Percentiles rank a stretch among this genome's conserved stretches.
These are phyloP conservation scores for Lutraria rhynchaena DNA, from an alignment of 1,140 invertebrate species.

Conservation along the genomic window DNA sequence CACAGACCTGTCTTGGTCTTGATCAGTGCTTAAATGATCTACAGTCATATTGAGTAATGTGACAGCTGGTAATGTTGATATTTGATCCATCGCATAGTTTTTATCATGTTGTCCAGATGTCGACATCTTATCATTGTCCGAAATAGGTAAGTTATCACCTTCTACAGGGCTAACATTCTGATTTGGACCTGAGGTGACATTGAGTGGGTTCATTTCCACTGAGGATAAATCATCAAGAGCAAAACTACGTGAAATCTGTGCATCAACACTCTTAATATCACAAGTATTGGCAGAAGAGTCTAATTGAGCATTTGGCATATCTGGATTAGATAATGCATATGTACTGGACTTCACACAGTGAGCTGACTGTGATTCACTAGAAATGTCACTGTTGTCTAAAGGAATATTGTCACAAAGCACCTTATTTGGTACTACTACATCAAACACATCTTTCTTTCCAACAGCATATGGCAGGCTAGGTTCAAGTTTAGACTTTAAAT, in stretches of 20 bases:
- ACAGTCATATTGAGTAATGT: no score
- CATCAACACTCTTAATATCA: no score
- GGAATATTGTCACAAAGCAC: neutral
- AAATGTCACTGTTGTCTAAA: neutral
- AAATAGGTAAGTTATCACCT: no score
- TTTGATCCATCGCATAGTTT: no score
- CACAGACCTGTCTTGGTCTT: conserved; percentile 5
- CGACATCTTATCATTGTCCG: no score
- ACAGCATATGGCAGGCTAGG: neutral
- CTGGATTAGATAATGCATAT: neutral
- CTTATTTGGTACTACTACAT: neutral
- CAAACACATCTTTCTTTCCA: conserved; percentile 16
- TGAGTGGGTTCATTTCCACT: neutral
- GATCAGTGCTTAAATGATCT: conserved; percentile 4
- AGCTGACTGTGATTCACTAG: neutral
- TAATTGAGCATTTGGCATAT: no score
- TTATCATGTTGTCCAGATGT: no score
- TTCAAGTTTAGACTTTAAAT: neutral
- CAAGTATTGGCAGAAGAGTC: no score
- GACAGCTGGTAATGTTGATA: neutral
- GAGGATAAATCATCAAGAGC: neutral
- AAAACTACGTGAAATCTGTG: neutral
- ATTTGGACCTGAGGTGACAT: neutral
- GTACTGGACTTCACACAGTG: neutral
- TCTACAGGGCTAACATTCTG: no score